Conservation (phyloP, 2,888 invertebrate genomes). For the Dynastes maya region DNA sequence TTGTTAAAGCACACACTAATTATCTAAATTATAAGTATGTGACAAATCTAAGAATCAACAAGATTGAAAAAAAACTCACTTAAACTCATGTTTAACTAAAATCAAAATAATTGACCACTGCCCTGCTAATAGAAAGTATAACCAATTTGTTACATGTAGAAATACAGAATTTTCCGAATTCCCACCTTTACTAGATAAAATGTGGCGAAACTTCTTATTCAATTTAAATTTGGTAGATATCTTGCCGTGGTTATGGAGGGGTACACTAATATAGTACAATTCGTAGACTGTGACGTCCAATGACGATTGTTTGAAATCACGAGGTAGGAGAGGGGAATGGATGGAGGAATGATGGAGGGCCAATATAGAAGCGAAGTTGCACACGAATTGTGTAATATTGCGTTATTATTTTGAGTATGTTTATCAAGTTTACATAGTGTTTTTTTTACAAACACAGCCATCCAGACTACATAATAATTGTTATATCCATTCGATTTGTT, state of each 20-base stretch:
- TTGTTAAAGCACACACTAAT: not conserved
- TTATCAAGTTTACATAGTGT: too few relatives aligned
- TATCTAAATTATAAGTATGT: not conserved
- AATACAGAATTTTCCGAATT: not conserved
- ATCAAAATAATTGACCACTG: not conserved
- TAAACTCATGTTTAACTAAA: slow-evolving; percentile 20
- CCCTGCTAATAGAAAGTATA: not conserved
- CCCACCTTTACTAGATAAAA: not conserved
- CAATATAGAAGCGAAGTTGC: slow-evolving; percentile 1
- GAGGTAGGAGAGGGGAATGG: not conserved
- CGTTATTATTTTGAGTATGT: not conserved
- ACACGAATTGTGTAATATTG: slow-evolving; percentile 31
- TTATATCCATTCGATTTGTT: too few relatives aligned
- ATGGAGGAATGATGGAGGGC: not conserved
- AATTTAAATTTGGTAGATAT: slow-evolving; percentile 9
- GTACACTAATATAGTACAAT: not conserved
- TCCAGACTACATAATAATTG: too few relatives aligned
- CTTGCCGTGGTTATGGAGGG: not conserved
- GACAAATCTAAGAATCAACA: not conserved
- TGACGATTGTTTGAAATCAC: slow-evolving; percentile 2
- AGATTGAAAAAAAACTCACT: slow-evolving; percentile 8
- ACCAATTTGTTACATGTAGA: not conserved
- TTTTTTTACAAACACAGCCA: too few relatives aligned
- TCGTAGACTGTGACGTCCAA: not conserved
- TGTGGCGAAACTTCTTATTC: not conserved